Evolutionary conservation across 2,888 invertebrate species (phyloP).

Genomic region (Heliconius cydno): DNA sequence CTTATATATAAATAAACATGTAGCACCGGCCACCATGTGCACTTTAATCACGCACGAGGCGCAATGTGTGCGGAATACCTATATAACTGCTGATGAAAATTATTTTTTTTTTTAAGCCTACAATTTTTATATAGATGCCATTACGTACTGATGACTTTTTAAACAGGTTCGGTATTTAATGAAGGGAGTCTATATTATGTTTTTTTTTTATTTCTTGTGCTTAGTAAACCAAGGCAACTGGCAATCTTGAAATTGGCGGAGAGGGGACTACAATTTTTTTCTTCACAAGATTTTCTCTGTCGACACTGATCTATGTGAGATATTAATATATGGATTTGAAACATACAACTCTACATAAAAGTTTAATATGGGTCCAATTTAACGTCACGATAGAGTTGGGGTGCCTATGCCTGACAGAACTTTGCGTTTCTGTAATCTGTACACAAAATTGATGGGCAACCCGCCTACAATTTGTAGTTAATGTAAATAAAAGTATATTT

Average conservation of each 20-base stretch:
- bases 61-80: constrained; percentile 37
- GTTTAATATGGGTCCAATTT: neutral
- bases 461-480: too few relatives aligned
- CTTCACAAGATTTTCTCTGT: neutral
- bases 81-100: constrained; percentile 29
- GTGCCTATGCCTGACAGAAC: too few relatives aligned
- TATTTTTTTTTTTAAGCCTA: constrained; percentile 3
- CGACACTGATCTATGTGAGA: neutral
- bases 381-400: too few relatives aligned
- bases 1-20: constrained; percentile 46
- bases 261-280: neutral
- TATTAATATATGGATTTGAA: neutral
- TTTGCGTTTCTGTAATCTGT: neutral
- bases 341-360: neutral
- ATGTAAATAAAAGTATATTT: too few relatives aligned
- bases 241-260: neutral
- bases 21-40: constrained; percentile 42
- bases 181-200: neutral
- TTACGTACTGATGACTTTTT: neutral
- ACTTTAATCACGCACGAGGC: constrained; percentile 39
- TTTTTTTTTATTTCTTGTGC: neutral
- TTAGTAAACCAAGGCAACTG: neutral
- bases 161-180: neutral
- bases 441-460: too few relatives aligned
- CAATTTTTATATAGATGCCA: neutral